Evolutionary conservation across 2,888 invertebrate genomes (phyloP), one percentile per base, ranked within the genome.

Genomic region (Mongoloraphidia duomilia): DNA sequence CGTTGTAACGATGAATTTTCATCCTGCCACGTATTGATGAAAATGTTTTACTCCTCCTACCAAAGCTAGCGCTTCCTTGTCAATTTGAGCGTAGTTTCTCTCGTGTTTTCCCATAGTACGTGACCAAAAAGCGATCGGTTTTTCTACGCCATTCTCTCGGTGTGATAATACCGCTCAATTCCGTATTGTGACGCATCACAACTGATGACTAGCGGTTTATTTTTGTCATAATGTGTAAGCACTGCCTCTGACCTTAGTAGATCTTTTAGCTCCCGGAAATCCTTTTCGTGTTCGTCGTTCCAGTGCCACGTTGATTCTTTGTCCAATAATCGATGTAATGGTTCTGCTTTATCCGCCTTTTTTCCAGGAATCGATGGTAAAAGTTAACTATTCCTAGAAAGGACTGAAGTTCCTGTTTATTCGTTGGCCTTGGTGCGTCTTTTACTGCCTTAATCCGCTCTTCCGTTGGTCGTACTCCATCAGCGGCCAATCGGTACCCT

Each of bases 41-140:
- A 65, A 68, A 50, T 59, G 58, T 34, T 58, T 55, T 3, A 64
- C 58, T 5, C 61, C 64, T 48, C 54, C 65, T n/a, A 63, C 49
- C 5, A 64, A 50, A 9, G 57, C 57, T 8, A 62, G 52, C 12
- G 60, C 61, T 51, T 58, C 57, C 14, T 51, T 51, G 35, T 58
- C 55, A 13, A 55, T 45, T 33, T 58, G 56, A 14, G 53, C 61
- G 50, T 60, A 56, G 34, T 51, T 52, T 39, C 49, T 53, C 34
- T 64, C 54, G 4, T 55, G 54, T 38, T 37, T 57, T 52, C 43
- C 56, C 51, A 54, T 56, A 50, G 49, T 59, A 55, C 48, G 51
- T 33, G 60, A 62, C 2, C 61, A 62, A 52, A 56, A 64, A 8
- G 57, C 58, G n/a, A 64, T 59, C 8, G 64, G 54, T 52, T 49